Evolutionary conservation across 2,797 vertebrate species (phyloP), one percentile per base, ranked within the genome.

Genomic region (Fundulus diaphanus): DNA sequence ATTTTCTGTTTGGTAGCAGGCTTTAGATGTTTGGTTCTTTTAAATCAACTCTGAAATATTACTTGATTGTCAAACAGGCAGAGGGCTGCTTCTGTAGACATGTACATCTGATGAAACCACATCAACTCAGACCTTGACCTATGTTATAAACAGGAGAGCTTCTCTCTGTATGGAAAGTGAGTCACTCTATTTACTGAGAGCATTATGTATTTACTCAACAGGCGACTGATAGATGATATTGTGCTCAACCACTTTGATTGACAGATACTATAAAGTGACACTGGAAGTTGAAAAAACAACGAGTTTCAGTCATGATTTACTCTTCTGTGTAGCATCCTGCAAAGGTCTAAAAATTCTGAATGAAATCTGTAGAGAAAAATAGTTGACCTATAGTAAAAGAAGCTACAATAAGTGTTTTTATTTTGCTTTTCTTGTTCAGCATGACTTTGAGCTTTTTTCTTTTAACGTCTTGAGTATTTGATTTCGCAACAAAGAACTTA

Each of bases 81-180:
- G 35, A 2, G 5, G 22, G 22, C 54, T 70, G n/a, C 59, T 29
- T 52, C 27, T 37, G 46, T 27, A 66, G 20, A 20, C 44, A 72
- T 54, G 33, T 51, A 52, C 40, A 40, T 73, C 48, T 46, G 52
- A 66, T 42, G 37, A 42, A 66, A 42, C 68, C 24, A 31, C 54
- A 66, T 40, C 1, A 8, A 35, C 66, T 67, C 31, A 74, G 76
- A 81, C 80, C 73, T 68, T 76, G 82, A 82, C 73, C 75, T n/a
- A 15, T 40, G 29, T 68, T 27, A 33, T 13, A 85, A 27, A 54
- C 0, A 1, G 6, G n/a, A 51, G 51, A 40, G 51, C 33, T 78
- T 31, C 35, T 35, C 35, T 44, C 54, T 2, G 16, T 12, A 27
- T 61, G 22, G 27, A 40, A 42, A 66, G 35, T 13, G 44, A 67